Evolutionary conservation across 2,797 vertebrate genomes (phyloP).

Genomic region (Margarornis squamiger): DNA sequence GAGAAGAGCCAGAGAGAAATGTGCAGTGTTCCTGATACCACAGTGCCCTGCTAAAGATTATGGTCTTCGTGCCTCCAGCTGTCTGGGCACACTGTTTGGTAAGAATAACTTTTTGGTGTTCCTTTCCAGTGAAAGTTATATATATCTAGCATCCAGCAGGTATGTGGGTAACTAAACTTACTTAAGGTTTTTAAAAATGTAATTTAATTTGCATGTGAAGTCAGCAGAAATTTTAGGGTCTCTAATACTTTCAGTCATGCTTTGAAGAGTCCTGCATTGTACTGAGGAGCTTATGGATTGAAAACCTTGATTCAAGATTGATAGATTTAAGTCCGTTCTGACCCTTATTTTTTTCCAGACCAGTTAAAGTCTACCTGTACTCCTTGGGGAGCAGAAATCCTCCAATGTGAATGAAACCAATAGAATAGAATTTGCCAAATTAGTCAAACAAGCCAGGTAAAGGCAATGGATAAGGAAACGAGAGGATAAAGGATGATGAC

Average conservation of each 20-base stretch:
- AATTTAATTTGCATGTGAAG: background rate
- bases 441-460: background rate
- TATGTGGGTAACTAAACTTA: background rate
- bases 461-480: background rate
- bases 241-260: background rate
- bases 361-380: background rate
- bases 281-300: background rate
- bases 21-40: background rate
- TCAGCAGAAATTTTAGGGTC: background rate
- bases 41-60: background rate
- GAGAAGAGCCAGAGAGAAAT: background rate
- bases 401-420: background rate
- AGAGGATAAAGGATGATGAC: background rate
- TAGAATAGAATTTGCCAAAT: background rate
- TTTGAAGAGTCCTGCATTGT: background rate
- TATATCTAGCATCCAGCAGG: background rate
- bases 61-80: background rate
- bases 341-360: background rate
- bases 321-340: background rate
- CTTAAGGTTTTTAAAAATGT: background rate
- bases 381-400: background rate
- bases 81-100: background rate
- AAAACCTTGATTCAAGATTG: background rate
- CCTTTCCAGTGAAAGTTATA: background rate
- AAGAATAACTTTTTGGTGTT: rapidly evolving